These are phyloP conservation scores for Parnassius smintheus DNA, from an alignment of 2,888 invertebrate species.

Conservation along the genomic window DNA sequence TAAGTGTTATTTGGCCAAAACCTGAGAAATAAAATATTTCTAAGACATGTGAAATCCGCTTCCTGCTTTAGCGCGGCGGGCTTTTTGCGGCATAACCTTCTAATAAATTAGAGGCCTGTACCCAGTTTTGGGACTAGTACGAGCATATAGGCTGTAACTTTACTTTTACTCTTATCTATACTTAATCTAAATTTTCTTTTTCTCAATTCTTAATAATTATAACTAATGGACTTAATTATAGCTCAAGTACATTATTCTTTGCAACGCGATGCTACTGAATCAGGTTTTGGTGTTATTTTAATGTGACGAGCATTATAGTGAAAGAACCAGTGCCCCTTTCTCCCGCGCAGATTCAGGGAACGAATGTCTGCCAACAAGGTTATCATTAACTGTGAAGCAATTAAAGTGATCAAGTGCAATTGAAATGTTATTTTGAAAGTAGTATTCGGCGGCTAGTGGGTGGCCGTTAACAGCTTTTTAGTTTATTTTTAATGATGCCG, in stretches of 20 bases:
- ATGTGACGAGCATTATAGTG: neutral
- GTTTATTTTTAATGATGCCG: neutral
- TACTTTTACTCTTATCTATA: no score
- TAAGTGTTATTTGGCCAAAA: no score
- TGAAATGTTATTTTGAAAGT: conserved; percentile 21
- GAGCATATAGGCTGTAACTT: no score
- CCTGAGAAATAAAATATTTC: no score
- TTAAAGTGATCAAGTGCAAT: conserved; percentile 25
- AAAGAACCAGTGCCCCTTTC: conserved; percentile 15
- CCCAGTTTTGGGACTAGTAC: no score
- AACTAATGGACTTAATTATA: conserved; percentile 11
- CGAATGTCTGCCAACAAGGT: conserved; percentile 19
- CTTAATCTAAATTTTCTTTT: conserved; percentile 10
- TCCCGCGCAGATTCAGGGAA: conserved; percentile 6
- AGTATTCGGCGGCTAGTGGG: conserved; percentile 6
- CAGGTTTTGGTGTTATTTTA: conserved; percentile 10
- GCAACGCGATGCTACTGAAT: conserved; percentile 4
- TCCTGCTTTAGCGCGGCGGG: no score
- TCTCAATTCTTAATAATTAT: conserved; percentile 9
- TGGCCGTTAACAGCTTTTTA: conserved; percentile 9
- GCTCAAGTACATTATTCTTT: conserved; percentile 9
- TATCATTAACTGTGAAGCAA: conserved; percentile 23
- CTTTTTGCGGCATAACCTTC: no score
- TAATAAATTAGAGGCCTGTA: no score
- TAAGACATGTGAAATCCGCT: no score